phyloP scores from a whole-genome alignment of 2,888 invertebrate species.

The Drosophila algonquin region DNA sequence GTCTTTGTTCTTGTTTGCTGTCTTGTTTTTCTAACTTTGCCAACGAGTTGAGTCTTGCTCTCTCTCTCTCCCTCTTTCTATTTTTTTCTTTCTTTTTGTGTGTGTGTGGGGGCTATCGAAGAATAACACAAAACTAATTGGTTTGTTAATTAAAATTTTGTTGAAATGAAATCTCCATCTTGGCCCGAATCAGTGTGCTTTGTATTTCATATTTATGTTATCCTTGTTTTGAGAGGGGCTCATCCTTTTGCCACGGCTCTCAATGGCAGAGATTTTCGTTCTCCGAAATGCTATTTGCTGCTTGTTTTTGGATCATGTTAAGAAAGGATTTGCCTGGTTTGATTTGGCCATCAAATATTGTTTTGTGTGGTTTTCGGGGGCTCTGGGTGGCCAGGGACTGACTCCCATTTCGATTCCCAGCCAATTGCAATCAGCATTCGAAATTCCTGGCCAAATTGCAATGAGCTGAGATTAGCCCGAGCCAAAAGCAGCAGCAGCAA shows the following conservation, averaged over 20 bases:
- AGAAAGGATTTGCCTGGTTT: constrained; percentile 4
- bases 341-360: constrained; percentile 3
- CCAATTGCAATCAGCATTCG: constrained; percentile 32
- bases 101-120: constrained; percentile 9
- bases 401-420: constrained; percentile 7
- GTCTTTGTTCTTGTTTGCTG: constrained; percentile 42
- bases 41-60: constrained; percentile 32
- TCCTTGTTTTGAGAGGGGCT: constrained; percentile 4
- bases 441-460: constrained; percentile 59
- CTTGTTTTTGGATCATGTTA: background rate
- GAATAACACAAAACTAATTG: constrained; percentile 74
- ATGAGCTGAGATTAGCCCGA: constrained; percentile 67
- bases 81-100: background rate
- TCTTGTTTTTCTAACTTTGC: constrained; percentile 42
- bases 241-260: background rate
- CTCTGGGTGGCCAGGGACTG: background rate
- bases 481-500: constrained; percentile 8
- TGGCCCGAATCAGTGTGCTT: constrained; percentile 37
- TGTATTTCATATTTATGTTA: constrained; percentile 36
- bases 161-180: constrained; percentile 50
- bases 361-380: constrained; percentile 12
- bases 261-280: background rate
- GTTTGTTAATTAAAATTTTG: constrained; percentile 78
- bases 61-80: too few relatives aligned
- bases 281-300: background rate